Evolutionary conservation across 2,888 invertebrate genomes (phyloP).

Genomic region (Campopleginae sp.): DNA sequence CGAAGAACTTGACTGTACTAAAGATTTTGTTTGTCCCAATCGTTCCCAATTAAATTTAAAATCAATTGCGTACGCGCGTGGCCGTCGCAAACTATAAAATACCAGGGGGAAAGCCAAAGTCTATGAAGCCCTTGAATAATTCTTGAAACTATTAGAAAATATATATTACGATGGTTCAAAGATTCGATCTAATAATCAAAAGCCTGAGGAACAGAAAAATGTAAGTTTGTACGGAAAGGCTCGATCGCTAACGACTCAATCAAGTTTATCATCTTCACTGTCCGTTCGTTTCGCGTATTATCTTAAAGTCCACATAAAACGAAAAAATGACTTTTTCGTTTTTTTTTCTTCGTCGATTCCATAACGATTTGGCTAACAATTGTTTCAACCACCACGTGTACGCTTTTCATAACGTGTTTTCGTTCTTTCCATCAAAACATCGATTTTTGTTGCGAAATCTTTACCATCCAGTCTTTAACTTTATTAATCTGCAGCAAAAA

Average conservation of each 20-base stretch:
- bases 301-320: too few species aligned
- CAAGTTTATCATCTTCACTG: slow-evolving; percentile 38
- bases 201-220: neutral
- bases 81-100: slow-evolving; percentile 45
- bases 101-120: slow-evolving; percentile 35
- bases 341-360: slow-evolving; percentile 18
- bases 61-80: neutral
- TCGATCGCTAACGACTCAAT: slow-evolving; percentile 56
- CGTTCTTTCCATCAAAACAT: slow-evolving; percentile 16
- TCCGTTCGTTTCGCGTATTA: slow-evolving; percentile 60
- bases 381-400: slow-evolving; percentile 50
- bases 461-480: neutral
- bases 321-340: slow-evolving; percentile 60
- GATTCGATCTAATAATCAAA: slow-evolving; percentile 46
- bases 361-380: slow-evolving; percentile 57
- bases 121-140: slow-evolving; percentile 47
- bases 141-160: slow-evolving; percentile 20
- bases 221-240: slow-evolving; percentile 44
- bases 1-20: slow-evolving; percentile 50
- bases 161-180: slow-evolving; percentile 34
- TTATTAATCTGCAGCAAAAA: slow-evolving; percentile 48
- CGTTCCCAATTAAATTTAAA: neutral
- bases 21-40: neutral
- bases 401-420: slow-evolving; percentile 47
- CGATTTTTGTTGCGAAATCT: neutral